Evolutionary conservation across 2,888 invertebrate genomes (phyloP), one percentile per base, ranked within the genome.

Genomic region (Agrochola lychnidis): DNA sequence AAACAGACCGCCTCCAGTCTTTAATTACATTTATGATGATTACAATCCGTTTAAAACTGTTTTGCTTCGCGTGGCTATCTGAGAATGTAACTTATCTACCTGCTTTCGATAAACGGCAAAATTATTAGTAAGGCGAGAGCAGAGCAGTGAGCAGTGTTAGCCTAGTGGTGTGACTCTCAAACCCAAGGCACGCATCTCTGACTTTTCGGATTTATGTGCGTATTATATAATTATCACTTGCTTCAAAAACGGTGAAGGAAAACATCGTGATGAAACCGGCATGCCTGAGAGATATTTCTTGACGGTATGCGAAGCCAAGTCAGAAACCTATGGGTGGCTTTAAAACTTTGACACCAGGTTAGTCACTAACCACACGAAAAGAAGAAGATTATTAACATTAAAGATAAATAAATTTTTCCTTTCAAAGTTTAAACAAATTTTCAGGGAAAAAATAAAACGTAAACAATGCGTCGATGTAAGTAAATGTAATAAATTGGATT

Each of bases 21-120:
- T 93, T 94, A 94, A 95, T 95, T 94, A 92, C 93, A 89, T 95
- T 94, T 95, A 93, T 92, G 92, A 92, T 93, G 90, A 92, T 92
- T 91, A 92, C 90, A 90, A 91, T 91, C 79, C 88, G 85, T 90
- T 92, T 90, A 78, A 86, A 88, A 89, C 85, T 88, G 89, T 91
- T 90, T 91, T 88, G 86, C 87, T 89, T 88, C 68, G 83, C 80
- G 81, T 82, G 80, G 85, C 76, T 84, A 83, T 88, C 72, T 68
- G 72, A 84, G 80, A 83, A 78, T 76, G 69, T 82, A 78, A 87
- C 76, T 83, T 78, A 84, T 85, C 73, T 82, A 81, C 42, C 78
- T 82, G 73, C 64, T 86, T 87, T 86, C 66, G 73, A 78, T 82
- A 82, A 81, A 78, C 36, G 45, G 74, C 73, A n/a, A 79, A 78